These are phyloP conservation scores for Pygocentrus nattereri DNA, from an alignment of 2,797 vertebrate species.

Conservation along the genomic window DNA sequence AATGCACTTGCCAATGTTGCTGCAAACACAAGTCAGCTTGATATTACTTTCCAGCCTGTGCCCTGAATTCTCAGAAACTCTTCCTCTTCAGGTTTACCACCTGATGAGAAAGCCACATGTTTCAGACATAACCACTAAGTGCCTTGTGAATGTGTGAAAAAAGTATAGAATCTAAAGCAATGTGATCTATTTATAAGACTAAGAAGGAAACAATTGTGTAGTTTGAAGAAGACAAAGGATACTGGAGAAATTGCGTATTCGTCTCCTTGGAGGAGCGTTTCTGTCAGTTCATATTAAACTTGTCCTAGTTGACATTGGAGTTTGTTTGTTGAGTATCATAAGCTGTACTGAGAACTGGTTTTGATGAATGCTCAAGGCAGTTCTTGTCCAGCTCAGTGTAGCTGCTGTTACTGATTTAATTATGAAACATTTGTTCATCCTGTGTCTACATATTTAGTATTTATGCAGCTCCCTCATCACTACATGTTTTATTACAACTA, in stretches of 20 bases:
- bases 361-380: not conserved
- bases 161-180: slow-evolving; percentile 47
- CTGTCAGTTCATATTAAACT: slow-evolving; percentile 18
- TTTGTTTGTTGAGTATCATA: not conserved
- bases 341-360: not conserved
- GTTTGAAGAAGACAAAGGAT: slow-evolving; percentile 29
- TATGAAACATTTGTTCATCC: no score
- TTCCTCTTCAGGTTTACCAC: not conserved
- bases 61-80: not conserved
- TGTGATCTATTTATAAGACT: slow-evolving; percentile 37
- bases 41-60: slow-evolving; percentile 24
- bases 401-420: no score
- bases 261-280: slow-evolving; percentile 15
- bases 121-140: slow-evolving; percentile 53
- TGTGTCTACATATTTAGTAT: no score
- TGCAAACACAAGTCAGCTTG: slow-evolving; percentile 22
- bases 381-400: no score
- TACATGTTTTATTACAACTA: no score
- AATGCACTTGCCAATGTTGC: slow-evolving; percentile 35
- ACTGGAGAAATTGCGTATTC: slow-evolving; percentile 23
- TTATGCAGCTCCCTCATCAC: not conserved
- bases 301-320: not conserved
- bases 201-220: slow-evolving; percentile 1
- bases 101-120: slow-evolving; percentile 31
- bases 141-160: slow-evolving; percentile 45